phyloP scores from a whole-genome alignment of 2,113 vertebrate species.

The Craseonycteris thonglongyai region DNA sequence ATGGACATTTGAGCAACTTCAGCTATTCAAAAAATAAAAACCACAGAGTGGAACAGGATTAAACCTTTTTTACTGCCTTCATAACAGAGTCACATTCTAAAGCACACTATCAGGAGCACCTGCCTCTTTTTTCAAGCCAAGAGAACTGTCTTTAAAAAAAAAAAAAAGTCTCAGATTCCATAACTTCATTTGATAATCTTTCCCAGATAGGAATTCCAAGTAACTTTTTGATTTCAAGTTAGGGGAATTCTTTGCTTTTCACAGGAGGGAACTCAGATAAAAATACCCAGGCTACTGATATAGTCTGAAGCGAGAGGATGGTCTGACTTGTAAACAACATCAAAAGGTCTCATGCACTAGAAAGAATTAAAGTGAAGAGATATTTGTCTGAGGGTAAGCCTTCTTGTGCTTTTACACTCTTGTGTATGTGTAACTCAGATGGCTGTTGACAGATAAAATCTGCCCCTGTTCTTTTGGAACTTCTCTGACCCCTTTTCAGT shows the following conservation, averaged over 20 bases:
- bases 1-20: not conserved
- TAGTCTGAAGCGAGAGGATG: constrained; percentile 31
- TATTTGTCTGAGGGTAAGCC: not conserved
- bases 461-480: not conserved
- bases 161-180: not conserved
- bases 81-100: not conserved
- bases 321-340: constrained; percentile 27
- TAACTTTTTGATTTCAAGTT: not conserved
- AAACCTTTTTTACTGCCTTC: not conserved
- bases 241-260: constrained; percentile 17
- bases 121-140: not conserved
- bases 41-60: not conserved
- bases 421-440: not conserved
- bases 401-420: not conserved
- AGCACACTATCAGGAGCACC: not conserved
- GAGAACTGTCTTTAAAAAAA: not conserved
- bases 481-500: not conserved
- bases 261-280: not conserved
- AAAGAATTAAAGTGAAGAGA: not conserved
- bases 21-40: not conserved
- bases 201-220: not conserved
- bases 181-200: not conserved
- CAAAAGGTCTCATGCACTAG: not conserved
- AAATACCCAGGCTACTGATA: not conserved
- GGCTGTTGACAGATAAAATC: constrained; percentile 31